Conservation (phyloP, 2,113 vertebrate genomes). For the Probosciger aterrimus region DNA sequence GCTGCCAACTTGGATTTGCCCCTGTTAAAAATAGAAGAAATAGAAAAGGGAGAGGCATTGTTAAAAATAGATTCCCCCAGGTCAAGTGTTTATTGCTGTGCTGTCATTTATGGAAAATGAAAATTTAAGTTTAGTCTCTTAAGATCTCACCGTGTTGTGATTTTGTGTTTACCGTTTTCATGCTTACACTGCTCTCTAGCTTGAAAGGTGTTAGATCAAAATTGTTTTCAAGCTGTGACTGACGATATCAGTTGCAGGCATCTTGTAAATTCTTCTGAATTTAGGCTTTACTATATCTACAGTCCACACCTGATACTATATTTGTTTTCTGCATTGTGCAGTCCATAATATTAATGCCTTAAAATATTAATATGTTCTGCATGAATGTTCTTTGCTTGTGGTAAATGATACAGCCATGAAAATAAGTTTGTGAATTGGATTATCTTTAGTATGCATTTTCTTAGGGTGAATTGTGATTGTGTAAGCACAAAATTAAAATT, state of each 20-base stretch:
- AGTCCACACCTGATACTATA: background rate
- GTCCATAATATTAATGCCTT: background rate
- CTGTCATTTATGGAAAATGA: background rate
- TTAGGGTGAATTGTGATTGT: background rate
- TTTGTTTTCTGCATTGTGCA: background rate
- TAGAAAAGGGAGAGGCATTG: background rate
- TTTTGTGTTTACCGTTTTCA: background rate
- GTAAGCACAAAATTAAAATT: constrained; percentile 16
- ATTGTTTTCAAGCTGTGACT: background rate
- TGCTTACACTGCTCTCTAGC: background rate
- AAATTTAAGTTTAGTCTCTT: background rate
- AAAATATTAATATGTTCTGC: constrained; percentile 1
- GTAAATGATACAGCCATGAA: background rate
- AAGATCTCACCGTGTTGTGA: background rate
- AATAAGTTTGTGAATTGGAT: background rate
- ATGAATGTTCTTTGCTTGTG: background rate
- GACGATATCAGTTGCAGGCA: background rate
- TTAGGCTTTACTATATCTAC: background rate
- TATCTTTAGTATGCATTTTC: background rate
- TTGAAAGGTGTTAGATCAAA: background rate
- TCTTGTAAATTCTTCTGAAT: background rate
- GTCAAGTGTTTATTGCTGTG: background rate
- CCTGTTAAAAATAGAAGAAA: background rate
- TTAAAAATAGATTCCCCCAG: background rate
- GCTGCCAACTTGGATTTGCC: background rate